Evolutionary conservation across 2,888 invertebrate genomes (phyloP), one percentile per base, ranked within the genome.

Genomic region (Ophion ventricosus): DNA sequence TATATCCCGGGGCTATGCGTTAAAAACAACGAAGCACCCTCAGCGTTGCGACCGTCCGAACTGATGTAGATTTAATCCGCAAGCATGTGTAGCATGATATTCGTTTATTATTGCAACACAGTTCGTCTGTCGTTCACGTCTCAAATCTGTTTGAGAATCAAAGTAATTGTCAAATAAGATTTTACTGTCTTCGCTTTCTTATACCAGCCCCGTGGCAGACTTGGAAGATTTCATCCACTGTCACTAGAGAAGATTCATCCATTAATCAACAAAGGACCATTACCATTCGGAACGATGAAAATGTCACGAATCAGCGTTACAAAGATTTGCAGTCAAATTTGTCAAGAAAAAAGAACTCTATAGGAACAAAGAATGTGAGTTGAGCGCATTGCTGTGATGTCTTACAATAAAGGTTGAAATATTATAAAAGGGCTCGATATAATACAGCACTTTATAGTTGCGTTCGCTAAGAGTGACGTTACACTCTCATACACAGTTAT

Each of bases 111-210:
- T 78, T 69, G 25, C 23, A 25, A 73, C 77, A 78, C 66, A 17
- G 73, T 63, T 78, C 78, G 64, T 67, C 20, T 67, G 61, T 26
- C 49, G 61, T 64, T n/a, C 73, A 61, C 64, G 63, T 79, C 49
- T 70, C 17, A 64, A 63, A 83, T 75, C 57, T 57, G n/a, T 59
- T 76, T 59, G 7, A 11, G 54, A 57, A 75, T 79, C 79, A 83
- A 80, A 79, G 74, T 78, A 56, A 69, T 78, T 29, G 54, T 59
- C 8, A 59, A 79, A 64, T 69, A 35, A 69, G 69, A 59, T 64
- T 63, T 43, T 66, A 25, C 66, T 23, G 25, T 69, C 43, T 26
- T 63, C 11, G 43, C 4, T 26, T 17, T 54, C 10, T 23, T 10
- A 20, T 72, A 63, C 59, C 63, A 23, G 66, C n/a, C 8, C n/a